Conservation (phyloP, 2,888 invertebrate species). For the Lottia gigantea region DNA sequence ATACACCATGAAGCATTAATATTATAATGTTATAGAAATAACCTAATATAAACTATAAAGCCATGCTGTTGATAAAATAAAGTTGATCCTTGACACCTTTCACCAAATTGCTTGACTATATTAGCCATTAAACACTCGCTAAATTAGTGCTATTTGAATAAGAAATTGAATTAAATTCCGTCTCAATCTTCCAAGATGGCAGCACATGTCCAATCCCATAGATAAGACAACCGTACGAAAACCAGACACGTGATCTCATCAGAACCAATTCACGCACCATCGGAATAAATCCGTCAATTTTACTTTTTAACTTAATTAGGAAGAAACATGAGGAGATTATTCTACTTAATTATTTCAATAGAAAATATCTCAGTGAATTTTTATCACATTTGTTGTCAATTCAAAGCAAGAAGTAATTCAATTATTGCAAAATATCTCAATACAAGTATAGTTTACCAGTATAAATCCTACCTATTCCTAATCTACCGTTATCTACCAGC, state of each 20-base stretch:
- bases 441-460: too few species aligned
- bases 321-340: background rate
- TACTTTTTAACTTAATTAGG: slow-evolving; percentile 1
- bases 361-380: slow-evolving; percentile 1
- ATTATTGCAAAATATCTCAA: too few species aligned
- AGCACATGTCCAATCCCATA: slow-evolving; percentile 2
- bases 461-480: too few species aligned
- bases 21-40: too few species aligned
- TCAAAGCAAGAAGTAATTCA: background rate
- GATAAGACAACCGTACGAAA: background rate
- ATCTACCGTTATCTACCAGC: too few species aligned
- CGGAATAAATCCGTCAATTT: slow-evolving; percentile 10
- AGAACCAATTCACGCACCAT: slow-evolving; percentile 10
- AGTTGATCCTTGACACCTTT: too few species aligned
- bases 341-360: background rate
- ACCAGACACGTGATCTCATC: slow-evolving; percentile 8
- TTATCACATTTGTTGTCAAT: slow-evolving; percentile 4
- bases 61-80: too few species aligned
- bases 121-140: background rate
- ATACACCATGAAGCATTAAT: too few species aligned
- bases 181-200: slow-evolving; percentile 1
- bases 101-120: too few species aligned
- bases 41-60: too few species aligned
- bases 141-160: slow-evolving; percentile 4
- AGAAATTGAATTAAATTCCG: slow-evolving; percentile 3